Percentiles rank a stretch among this genome's conserved stretches.
Conservation (phyloP, 2,888 invertebrate genomes). For the Alcis repandata region DNA sequence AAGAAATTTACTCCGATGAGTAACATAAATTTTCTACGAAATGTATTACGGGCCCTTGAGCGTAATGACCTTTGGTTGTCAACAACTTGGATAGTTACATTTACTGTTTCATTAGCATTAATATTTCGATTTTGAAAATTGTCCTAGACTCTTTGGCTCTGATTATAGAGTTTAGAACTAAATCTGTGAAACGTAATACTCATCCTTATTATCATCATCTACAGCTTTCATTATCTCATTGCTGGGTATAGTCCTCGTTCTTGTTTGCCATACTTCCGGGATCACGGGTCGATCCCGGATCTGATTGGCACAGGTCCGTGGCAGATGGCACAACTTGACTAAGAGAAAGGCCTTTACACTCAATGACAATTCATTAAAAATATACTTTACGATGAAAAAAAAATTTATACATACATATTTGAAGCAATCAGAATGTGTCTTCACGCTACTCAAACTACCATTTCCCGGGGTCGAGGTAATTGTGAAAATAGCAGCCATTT, state of each 20-base stretch:
- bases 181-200: neutral
- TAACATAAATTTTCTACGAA: slow-evolving; percentile 9
- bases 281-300: too few species aligned
- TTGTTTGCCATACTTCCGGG: too few species aligned
- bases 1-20: slow-evolving; percentile 41
- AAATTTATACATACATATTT: too few species aligned
- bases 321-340: too few species aligned
- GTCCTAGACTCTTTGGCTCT: neutral
- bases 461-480: slow-evolving; percentile 58
- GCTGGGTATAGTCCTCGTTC: too few species aligned
- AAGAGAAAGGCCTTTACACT: too few species aligned
- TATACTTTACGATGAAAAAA: too few species aligned
- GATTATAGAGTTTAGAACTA: neutral
- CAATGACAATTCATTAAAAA: too few species aligned
- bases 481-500: slow-evolving; percentile 58
- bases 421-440: slow-evolving; percentile 51
- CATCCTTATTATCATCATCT: too few species aligned
- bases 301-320: too few species aligned
- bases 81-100: neutral
- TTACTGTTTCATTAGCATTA: neutral
- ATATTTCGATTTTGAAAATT: neutral
- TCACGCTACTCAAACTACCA: slow-evolving; percentile 61
- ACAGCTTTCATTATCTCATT: too few species aligned
- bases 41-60: slow-evolving; percentile 1
- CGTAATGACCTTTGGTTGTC: neutral